Percentiles rank a stretch among this genome's conserved stretches.
These are phyloP conservation scores for Heteromurus nitidus DNA, from an alignment of 2,888 invertebrate genomes.

Conservation along the genomic window DNA sequence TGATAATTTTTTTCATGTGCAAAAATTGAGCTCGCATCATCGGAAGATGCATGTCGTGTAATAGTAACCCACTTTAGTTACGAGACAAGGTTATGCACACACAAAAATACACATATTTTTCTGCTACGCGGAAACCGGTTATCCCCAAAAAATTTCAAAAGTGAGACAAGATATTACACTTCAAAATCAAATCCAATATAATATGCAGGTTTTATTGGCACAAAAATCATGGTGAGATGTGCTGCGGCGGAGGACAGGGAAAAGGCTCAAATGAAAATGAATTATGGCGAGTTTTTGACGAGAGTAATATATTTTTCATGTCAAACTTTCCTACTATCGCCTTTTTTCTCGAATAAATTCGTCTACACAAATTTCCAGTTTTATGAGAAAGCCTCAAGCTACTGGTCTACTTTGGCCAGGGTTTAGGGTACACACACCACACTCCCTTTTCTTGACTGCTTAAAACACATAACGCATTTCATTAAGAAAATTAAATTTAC, in stretches of 20 bases:
- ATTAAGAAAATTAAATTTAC: constrained; percentile 34
- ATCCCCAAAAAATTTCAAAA: constrained; percentile 14
- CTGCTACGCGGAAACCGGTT: constrained; percentile 45
- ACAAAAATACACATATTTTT: too few relatives aligned
- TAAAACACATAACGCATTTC: neutral
- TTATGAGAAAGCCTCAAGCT: too few relatives aligned
- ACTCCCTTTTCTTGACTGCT: too few relatives aligned
- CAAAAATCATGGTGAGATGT: neutral
- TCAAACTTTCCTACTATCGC: too few relatives aligned
- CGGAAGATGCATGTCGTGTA: constrained; percentile 29
- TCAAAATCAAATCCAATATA: neutral
- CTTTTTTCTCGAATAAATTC: constrained; percentile 7
- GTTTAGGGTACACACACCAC: too few relatives aligned
- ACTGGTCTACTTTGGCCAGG: too few relatives aligned
- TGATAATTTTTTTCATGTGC: constrained; percentile 24
- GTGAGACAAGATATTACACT: constrained; percentile 13
- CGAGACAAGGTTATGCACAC: constrained; percentile 51
- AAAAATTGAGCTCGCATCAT: neutral
- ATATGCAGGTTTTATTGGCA: neutral
- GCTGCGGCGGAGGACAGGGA: too few relatives aligned
- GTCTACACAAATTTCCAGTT: constrained; percentile 18
- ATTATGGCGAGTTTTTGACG: neutral
- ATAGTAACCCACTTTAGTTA: constrained; percentile 63
- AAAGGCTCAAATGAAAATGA: constrained; percentile 34
- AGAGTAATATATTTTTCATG: too few relatives aligned